phyloP scores from a whole-genome alignment of 30 jellyfish, hydroid and myxozoan genomes.

The Aurelia sp. region DNA sequence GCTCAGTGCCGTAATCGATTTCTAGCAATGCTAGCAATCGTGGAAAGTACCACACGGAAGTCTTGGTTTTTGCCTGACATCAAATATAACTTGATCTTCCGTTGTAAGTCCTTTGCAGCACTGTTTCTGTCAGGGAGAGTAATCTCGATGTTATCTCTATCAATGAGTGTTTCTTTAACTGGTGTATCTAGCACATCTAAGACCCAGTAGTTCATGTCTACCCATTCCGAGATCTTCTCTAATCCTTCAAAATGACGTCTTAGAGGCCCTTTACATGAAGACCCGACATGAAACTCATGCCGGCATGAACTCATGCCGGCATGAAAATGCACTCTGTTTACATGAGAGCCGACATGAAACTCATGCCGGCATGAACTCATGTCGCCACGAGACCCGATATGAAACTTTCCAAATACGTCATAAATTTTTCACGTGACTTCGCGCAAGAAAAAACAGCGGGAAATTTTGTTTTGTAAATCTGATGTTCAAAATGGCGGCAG shows the following conservation, averaged over 20 bases:
- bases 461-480: no score
- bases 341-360: no score
- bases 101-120: slow-evolving; percentile 53
- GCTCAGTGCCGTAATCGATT: slow-evolving; percentile 50
- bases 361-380: no score
- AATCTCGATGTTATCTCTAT: slow-evolving; percentile 29
- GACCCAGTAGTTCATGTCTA: slow-evolving; percentile 51
- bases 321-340: no score
- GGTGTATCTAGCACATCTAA: slow-evolving; percentile 53
- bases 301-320: no score
- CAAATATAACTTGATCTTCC: slow-evolving; percentile 34
- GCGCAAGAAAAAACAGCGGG: no score
- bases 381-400: no score
- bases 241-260: slow-evolving; percentile 65
- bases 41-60: slow-evolving; percentile 38
- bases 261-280: no score
- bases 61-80: slow-evolving; percentile 44
- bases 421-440: no score
- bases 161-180: slow-evolving; percentile 36
- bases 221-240: slow-evolving; percentile 60
- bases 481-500: no score
- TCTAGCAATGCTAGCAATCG: slow-evolving; percentile 41
- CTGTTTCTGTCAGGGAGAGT: slow-evolving; percentile 34
- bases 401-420: no score
- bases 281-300: no score